These are phyloP conservation scores for Andrena bicolor DNA, from an alignment of 2,888 invertebrate genomes.

Conservation along the genomic window DNA sequence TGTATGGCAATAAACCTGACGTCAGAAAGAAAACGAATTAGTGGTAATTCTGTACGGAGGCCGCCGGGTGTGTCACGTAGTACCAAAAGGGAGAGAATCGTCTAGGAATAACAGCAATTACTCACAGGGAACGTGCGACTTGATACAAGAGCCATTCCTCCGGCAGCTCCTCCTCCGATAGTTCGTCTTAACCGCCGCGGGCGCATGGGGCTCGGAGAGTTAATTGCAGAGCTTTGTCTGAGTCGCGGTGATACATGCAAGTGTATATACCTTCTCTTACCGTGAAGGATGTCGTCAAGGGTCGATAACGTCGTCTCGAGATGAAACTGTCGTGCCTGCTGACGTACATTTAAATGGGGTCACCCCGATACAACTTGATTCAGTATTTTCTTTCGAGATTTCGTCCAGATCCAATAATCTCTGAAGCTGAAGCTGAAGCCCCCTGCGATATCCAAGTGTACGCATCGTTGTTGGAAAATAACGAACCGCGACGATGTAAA, in stretches of 20 bases:
- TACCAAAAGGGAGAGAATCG: constrained; percentile 61
- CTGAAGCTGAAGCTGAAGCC: too few species aligned
- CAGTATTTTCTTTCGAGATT: constrained; percentile 27
- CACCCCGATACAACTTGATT: constrained; percentile 45
- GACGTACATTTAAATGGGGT: constrained; percentile 70
- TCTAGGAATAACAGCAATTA: constrained; percentile 79
- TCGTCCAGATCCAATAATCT: not conserved
- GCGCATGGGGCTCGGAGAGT: constrained; percentile 71
- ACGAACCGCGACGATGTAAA: not conserved
- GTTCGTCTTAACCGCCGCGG: constrained; percentile 76
- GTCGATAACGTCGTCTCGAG: constrained; percentile 74
- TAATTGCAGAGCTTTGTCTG: constrained; percentile 79
- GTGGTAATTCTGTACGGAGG: constrained; percentile 69
- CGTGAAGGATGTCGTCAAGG: constrained; percentile 67
- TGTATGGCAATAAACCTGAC: constrained; percentile 32
- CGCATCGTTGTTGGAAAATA: not conserved
- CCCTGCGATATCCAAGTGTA: too few species aligned
- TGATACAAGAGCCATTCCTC: constrained; percentile 72
- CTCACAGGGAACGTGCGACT: constrained; percentile 75
- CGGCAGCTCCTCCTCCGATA: constrained; percentile 67
- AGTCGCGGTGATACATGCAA: constrained; percentile 77
- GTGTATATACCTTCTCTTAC: constrained; percentile 64
- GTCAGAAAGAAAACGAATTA: constrained; percentile 73
- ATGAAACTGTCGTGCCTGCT: constrained; percentile 71
- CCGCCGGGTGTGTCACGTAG: constrained; percentile 70